Evolutionary conservation across 1,140 invertebrate genomes (phyloP).

Genomic region (Diabrotica undecimpunctata): DNA sequence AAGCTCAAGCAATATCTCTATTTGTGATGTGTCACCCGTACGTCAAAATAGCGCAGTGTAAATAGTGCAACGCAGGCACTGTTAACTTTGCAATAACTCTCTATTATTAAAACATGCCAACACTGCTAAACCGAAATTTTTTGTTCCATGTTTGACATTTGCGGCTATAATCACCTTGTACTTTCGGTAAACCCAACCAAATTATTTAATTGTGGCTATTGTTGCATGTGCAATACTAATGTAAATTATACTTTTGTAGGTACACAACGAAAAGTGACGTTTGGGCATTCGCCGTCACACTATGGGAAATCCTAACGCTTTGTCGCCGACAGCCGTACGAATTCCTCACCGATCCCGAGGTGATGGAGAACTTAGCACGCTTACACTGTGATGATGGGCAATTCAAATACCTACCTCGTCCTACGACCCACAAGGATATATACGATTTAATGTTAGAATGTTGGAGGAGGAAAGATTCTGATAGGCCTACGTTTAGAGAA

Average conservation of each 20-base stretch:
- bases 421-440: constrained; percentile 63
- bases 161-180: too few relatives aligned
- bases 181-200: too few relatives aligned
- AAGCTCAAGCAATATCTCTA: too few relatives aligned
- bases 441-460: constrained; percentile 81
- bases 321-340: constrained; percentile 69
- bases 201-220: too few relatives aligned
- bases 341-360: constrained; percentile 64
- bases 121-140: too few relatives aligned
- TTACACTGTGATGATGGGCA: constrained; percentile 59
- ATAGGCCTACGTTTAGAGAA: constrained; percentile 74
- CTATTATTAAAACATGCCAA: too few relatives aligned
- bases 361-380: constrained; percentile 66
- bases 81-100: too few relatives aligned
- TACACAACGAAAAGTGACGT: constrained; percentile 77
- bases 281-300: constrained; percentile 72
- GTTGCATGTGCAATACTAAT: too few relatives aligned
- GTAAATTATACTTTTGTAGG: constrained; percentile 42
- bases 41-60: too few relatives aligned
- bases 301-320: constrained; percentile 73
- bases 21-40: too few relatives aligned
- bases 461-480: constrained; percentile 68
- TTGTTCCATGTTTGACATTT: too few relatives aligned
- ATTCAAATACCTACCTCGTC: constrained; percentile 64
- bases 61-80: too few relatives aligned